Evolutionary conservation across 2,113 vertebrate species (phyloP).

Genomic region (Sapajus apella): DNA sequence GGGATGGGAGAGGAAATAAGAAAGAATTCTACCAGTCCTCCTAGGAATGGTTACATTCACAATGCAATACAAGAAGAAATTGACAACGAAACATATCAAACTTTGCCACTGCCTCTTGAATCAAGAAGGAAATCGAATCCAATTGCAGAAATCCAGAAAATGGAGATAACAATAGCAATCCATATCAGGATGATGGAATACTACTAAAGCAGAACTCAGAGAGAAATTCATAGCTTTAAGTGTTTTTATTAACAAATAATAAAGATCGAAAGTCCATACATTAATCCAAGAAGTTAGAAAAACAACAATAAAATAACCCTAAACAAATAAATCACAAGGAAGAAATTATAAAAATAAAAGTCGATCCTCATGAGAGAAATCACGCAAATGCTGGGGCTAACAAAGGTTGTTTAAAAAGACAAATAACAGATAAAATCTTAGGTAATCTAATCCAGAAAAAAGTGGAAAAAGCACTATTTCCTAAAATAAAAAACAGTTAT

Average conservation of each 20-base stretch:
- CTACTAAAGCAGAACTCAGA: background rate
- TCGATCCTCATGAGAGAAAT: slow-evolving; percentile 11
- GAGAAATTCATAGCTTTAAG: background rate
- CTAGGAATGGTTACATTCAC: background rate
- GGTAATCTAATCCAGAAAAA: background rate
- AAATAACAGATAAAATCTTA: slow-evolving; percentile 5
- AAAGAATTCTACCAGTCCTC: background rate
- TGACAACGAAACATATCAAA: background rate
- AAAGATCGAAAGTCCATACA: background rate
- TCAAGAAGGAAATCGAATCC: background rate
- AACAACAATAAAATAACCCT: background rate
- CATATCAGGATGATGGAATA: background rate
- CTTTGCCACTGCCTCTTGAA: background rate
- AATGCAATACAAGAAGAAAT: background rate
- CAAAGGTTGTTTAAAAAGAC: background rate
- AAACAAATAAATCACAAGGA: slow-evolving; percentile 4
- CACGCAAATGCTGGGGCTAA: background rate
- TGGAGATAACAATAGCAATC: background rate
- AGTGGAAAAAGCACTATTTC: background rate
- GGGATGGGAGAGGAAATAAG: background rate
- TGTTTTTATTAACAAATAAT: background rate
- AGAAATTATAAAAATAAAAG: background rate
- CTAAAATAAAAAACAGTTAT: slow-evolving; percentile 24
- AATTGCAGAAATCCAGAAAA: background rate
- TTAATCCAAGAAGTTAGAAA: background rate